Base-by-base conservation (phyloP, 2,888 invertebrate species). In the Watsonalla cultraria region DNA sequence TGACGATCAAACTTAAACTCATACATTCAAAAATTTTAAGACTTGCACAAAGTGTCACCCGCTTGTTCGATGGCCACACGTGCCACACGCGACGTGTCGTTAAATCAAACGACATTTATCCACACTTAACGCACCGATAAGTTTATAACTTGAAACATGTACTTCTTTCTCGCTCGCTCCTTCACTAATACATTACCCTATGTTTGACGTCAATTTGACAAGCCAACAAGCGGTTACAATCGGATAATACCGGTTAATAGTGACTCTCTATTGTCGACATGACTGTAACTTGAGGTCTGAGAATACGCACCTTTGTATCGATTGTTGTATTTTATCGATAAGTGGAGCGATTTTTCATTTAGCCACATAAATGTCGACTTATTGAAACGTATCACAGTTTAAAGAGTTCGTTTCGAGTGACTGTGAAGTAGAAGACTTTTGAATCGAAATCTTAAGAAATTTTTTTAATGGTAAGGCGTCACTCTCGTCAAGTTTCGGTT, bases 91-190 rank as follows among this genome's bases (percentile, higher is more conserved):
- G 70, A 71, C 60, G 78, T 62, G 66, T 76, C 82, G 76, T 86
- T 80, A 85, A 82, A 72, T 66, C 59, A 64, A 82, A 82, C 72
- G 83, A 82, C 80, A 83, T 86, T 83, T 83, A 80, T 79, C 78
- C 54, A 62, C 65, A 65, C 65, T 66, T 65, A 66, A 62, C 66
- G 63, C 61, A 48, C 55, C 59, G 58, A 66, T 65, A 65, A 60
- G 61, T 65, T 64, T 61, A 62, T 62, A 55, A 54, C 54, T 57
- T 61, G 57, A 51, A 52, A 59, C 60, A 61, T 62, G 59, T 63
- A 58, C 62, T 66, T 63, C 57, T 59, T 57, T 57, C 52, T 51
- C 61, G 54, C 52, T 52, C 52, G 50, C 49, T 60, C 57, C 55
- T 59, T 61, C 61, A 60, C 62, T 60, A 52, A 55, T 47, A 66